These are phyloP conservation scores for Hirudinaria manillensis DNA, from an alignment of 2,888 invertebrate species.

Conservation along the genomic window DNA sequence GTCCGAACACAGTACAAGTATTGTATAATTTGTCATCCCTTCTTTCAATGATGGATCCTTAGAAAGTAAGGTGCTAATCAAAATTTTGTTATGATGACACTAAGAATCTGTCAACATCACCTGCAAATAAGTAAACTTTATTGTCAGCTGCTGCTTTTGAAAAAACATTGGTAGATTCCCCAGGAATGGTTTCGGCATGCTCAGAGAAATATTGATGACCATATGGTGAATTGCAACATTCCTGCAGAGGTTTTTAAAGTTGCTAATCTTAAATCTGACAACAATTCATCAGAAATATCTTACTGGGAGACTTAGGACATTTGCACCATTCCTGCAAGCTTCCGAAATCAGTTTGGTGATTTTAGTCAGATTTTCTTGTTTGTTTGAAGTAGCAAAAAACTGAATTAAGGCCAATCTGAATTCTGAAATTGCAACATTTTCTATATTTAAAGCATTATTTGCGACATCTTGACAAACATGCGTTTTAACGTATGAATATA, in stretches of 20 bases:
- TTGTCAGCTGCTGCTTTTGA: slow-evolving; percentile 71
- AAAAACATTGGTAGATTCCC: slow-evolving; percentile 68
- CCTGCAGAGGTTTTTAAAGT: slow-evolving; percentile 53
- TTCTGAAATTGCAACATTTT: slow-evolving; percentile 53
- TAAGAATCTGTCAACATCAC: slow-evolving; percentile 38
- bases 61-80: too few species aligned
- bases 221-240: slow-evolving; percentile 91
- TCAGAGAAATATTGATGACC: slow-evolving; percentile 70
- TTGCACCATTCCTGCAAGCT: slow-evolving; percentile 63
- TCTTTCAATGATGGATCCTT: slow-evolving; percentile 74
- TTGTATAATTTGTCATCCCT: slow-evolving; percentile 66
- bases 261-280: neutral
- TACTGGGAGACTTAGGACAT: slow-evolving; percentile 65
- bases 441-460: neutral
- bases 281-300: slow-evolving; percentile 34
- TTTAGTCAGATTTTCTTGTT: slow-evolving; percentile 68
- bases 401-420: slow-evolving; percentile 77
- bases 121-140: slow-evolving; percentile 75
- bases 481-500: neutral
- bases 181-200: slow-evolving; percentile 74
- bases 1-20: slow-evolving; percentile 80
- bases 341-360: slow-evolving; percentile 68
- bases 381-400: slow-evolving; percentile 69
- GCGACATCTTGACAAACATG: neutral
- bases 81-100: neutral